These are phyloP conservation scores for Rhinoraja longicauda DNA, from an alignment of 2,797 vertebrate genomes.

Conservation along the genomic window DNA sequence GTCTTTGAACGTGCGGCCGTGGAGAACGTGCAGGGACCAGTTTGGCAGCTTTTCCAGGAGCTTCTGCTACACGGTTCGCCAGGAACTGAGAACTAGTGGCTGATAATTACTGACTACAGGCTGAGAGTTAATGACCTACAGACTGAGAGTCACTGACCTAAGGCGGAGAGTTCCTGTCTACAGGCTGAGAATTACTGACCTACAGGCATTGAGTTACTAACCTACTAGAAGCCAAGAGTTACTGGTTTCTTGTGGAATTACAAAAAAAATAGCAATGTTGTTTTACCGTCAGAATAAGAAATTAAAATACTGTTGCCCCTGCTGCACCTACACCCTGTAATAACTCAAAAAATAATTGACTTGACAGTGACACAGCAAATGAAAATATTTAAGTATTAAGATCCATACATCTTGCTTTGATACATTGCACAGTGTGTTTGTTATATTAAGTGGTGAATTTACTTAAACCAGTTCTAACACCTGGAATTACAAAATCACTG, in stretches of 20 bases:
- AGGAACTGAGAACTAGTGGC: too few species aligned
- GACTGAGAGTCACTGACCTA: too few species aligned
- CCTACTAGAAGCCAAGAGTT: not conserved
- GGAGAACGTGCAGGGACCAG: too few species aligned
- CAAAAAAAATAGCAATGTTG: not conserved
- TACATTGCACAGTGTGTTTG: not conserved
- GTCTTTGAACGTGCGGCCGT: too few species aligned
- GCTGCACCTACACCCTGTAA: not conserved
- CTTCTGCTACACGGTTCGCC: too few species aligned
- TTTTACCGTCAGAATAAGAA: not conserved
- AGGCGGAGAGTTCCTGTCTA: too few species aligned
- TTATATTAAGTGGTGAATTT: not conserved
- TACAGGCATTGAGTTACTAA: too few species aligned
- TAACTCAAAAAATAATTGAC: not conserved
- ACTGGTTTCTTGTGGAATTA: not conserved
- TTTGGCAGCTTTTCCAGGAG: too few species aligned
- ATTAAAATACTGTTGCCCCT: not conserved
- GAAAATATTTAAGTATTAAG: not conserved
- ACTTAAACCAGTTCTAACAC: not conserved
- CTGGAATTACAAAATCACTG: too few species aligned
- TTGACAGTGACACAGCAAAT: not conserved
- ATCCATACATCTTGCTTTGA: not conserved
- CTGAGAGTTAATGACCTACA: too few species aligned
- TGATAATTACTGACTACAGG: too few species aligned
- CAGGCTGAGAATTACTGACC: too few species aligned